phyloP scores from a whole-genome alignment of 1,140 invertebrate genomes.

The Trichonephila clavata region DNA sequence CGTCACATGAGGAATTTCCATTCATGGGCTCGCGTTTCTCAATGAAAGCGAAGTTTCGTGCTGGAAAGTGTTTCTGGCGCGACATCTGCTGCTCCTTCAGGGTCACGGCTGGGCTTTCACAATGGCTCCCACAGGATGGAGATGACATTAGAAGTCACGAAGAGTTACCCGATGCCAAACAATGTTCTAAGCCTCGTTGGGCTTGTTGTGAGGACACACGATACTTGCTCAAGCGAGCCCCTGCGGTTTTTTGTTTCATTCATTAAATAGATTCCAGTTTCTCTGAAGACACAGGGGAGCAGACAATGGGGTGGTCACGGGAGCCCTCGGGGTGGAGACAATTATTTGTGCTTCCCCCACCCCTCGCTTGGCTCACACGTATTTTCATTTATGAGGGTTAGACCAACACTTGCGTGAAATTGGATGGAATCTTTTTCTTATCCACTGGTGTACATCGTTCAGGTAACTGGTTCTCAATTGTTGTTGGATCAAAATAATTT shows the following conservation, averaged over 20 bases:
- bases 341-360: no score
- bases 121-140: neutral
- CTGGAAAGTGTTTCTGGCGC: neutral
- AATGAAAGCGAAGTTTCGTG: conserved; percentile 16
- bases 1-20: conserved; percentile 21
- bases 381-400: no score
- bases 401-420: no score
- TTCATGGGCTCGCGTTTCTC: neutral
- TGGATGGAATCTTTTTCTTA: no score
- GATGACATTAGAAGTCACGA: conserved; percentile 37
- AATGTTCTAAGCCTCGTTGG: neutral
- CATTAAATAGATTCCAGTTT: neutral
- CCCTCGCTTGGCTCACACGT: no score
- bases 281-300: neutral
- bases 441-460: no score
- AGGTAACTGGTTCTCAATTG: no score
- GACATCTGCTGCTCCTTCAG: conserved; percentile 46
- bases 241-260: neutral
- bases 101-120: neutral
- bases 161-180: conserved; percentile 12
- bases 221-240: neutral
- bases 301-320: neutral
- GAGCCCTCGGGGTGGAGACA: neutral
- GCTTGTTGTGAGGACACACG: conserved; percentile 18
- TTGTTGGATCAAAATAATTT: no score